A percentile compares a stretch with the other conserved stretches of the same genome.
phyloP scores from a whole-genome alignment of 2,888 invertebrate genomes.

The Aleiodes testaceus region DNA sequence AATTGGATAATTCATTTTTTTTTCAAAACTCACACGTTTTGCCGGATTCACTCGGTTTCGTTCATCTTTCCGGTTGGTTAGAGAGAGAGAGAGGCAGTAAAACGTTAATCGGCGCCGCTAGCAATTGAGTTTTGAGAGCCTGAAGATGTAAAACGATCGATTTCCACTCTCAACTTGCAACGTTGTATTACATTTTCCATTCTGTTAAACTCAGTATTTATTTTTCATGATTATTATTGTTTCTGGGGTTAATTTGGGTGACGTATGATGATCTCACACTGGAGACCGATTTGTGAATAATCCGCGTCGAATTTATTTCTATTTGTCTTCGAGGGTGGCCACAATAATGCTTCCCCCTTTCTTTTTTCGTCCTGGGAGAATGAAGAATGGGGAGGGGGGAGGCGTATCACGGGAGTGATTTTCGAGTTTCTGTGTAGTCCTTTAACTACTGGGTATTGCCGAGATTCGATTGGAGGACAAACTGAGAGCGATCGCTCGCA shows the following conservation, averaged over 20 bases:
- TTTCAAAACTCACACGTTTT: not conserved
- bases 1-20: conserved; percentile 9
- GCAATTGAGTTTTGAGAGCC: not conserved
- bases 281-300: conserved; percentile 56
- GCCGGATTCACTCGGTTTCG: not conserved
- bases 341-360: conserved; percentile 30
- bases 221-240: not conserved
- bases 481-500: conserved; percentile 71
- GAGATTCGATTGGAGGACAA: conserved; percentile 56
- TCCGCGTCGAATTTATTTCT: conserved; percentile 66
- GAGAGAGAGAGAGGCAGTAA: conserved; percentile 10
- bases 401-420: conserved; percentile 51
- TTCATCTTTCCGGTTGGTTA: conserved; percentile 10
- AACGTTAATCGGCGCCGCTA: conserved; percentile 31
- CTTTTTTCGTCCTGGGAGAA: conserved; percentile 6
- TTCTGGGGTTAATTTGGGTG: not conserved
- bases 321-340: conserved; percentile 65
- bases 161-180: not conserved
- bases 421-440: conserved; percentile 36
- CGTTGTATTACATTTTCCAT: not conserved
- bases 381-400: conserved; percentile 1
- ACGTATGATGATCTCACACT: conserved; percentile 39
- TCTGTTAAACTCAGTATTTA: not conserved
- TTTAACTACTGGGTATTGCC: conserved; percentile 37
- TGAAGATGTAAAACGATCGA: conserved; percentile 5